These are phyloP conservation scores for Nemurella pictetii DNA, from an alignment of 2,888 invertebrate species.

Conservation along the genomic window DNA sequence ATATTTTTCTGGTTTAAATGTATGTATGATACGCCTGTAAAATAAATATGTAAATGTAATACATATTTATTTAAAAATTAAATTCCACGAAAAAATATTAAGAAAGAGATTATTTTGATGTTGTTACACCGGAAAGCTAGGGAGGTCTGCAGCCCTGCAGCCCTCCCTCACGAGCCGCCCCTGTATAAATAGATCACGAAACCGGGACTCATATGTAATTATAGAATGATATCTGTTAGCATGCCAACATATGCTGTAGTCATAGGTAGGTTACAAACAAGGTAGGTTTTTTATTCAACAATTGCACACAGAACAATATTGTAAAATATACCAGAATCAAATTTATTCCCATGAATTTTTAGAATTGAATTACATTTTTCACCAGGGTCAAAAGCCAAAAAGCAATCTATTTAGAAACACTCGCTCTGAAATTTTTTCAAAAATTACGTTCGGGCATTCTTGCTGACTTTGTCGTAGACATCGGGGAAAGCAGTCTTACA, in stretches of 20 bases:
- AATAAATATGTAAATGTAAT: too few relatives aligned
- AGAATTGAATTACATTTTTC: neutral
- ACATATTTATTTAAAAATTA: too few relatives aligned
- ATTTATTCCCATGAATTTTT: neutral
- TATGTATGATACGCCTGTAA: too few relatives aligned
- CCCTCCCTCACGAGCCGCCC: too few relatives aligned
- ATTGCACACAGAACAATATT: neutral
- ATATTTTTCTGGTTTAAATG: too few relatives aligned
- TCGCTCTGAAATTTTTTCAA: slow-evolving; percentile 9
- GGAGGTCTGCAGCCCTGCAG: too few relatives aligned
- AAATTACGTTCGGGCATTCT: slow-evolving; percentile 53
- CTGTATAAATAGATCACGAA: neutral
- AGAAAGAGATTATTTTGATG: too few relatives aligned
- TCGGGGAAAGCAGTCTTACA: slow-evolving; percentile 77
- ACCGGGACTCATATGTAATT: neutral
- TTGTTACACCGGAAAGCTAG: too few relatives aligned
- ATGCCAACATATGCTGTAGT: neutral
- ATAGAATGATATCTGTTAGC: neutral
- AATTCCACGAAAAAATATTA: too few relatives aligned
- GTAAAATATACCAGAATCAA: too few relatives aligned
- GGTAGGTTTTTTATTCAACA: neutral
- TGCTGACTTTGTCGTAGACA: slow-evolving; percentile 75
- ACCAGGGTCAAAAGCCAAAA: neutral
- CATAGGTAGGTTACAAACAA: neutral
- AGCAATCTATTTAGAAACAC: neutral